Conservation (phyloP, 2,888 invertebrate species). For the Phasia obesa region DNA sequence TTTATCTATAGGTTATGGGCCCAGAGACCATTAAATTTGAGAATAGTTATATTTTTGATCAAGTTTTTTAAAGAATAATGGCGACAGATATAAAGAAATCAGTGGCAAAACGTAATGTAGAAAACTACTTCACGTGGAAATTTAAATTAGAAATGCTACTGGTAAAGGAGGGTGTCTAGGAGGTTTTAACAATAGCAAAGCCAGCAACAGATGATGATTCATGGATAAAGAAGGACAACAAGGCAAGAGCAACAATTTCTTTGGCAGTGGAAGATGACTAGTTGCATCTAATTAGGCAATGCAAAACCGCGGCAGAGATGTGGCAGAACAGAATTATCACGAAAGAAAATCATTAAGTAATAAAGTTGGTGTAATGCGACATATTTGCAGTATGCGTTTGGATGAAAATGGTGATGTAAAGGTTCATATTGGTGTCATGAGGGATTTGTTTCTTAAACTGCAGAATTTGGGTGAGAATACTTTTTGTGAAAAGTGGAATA, state of each 20-base stretch:
- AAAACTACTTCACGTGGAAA: too few species aligned
- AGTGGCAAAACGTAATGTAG: too few species aligned
- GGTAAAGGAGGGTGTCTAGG: constrained; percentile 16
- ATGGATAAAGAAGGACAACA: constrained; percentile 5
- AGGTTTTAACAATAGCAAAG: constrained; percentile 1
- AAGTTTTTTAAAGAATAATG: too few species aligned
- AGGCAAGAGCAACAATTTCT: constrained; percentile 19
- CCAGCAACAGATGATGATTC: background rate
- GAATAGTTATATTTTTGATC: too few species aligned
- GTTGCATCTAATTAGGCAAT: constrained; percentile 13
- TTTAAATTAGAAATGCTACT: constrained; percentile 24
- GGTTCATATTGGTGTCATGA: background rate
- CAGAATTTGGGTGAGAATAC: constrained; percentile 9
- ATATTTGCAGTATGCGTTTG: background rate
- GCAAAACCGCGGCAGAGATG: constrained; percentile 6
- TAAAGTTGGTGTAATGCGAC: background rate
- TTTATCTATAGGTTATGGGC: too few species aligned
- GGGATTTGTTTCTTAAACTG: constrained; percentile 5
- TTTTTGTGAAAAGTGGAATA: constrained; percentile 23
- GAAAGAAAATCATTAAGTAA: constrained; percentile 5
- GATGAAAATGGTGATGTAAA: background rate
- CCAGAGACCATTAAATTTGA: too few species aligned
- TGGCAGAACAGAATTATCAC: constrained; percentile 27
- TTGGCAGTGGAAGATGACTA: constrained; percentile 11
- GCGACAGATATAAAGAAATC: too few species aligned